Evolutionary conservation across 2,797 vertebrate species (phyloP), one percentile per base, ranked within the genome.

Genomic region (Botia kubotai): DNA sequence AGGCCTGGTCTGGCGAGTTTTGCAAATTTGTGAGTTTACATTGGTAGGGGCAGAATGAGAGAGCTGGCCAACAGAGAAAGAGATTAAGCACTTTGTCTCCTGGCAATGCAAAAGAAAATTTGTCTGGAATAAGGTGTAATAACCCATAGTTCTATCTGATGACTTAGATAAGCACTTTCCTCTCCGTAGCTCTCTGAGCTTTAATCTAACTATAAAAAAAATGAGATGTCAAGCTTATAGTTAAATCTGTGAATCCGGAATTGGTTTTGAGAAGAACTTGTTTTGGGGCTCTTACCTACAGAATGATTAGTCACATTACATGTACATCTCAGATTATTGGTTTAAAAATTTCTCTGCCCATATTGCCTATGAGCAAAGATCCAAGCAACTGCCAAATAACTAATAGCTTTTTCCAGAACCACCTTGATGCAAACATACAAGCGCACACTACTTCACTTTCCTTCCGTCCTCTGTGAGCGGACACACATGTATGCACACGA

Each of bases 361-460:
- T 26, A 62, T 23, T 26, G 58, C 12, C 58, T 26, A 4, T 26
- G 58, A 62, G 58, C 5, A 62, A 63, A 63, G 7, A 66, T 11
- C 63, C 17, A 19, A 8, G 33, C 8, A 66, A 39, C 33, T 66
- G 33, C 33, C 17, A 39, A 39, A 17, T 6, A 66, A 39, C 17
- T 1, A 2, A 39, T n/a, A 10, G 33, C 16, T 36, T 66, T 66
- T 12, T 66, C 17, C 62, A n/a, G 6, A 29, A 65, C 14, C 52
- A 39, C 55, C 17, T 57, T 71, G 55, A 69, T 36, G 52, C 72
- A 76, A 71, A 81, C 74, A 63, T 52, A 52, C 66, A 71, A 46
- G 68, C 80, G 55, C 65, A 71, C 67, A 65, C 46, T 76, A 58
- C 69, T 62, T 60, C 26, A 57, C 29, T 66, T 21, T 73, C 55